Evolutionary conservation across 1,140 invertebrate species (phyloP).

Genomic region (Sipha flava): DNA sequence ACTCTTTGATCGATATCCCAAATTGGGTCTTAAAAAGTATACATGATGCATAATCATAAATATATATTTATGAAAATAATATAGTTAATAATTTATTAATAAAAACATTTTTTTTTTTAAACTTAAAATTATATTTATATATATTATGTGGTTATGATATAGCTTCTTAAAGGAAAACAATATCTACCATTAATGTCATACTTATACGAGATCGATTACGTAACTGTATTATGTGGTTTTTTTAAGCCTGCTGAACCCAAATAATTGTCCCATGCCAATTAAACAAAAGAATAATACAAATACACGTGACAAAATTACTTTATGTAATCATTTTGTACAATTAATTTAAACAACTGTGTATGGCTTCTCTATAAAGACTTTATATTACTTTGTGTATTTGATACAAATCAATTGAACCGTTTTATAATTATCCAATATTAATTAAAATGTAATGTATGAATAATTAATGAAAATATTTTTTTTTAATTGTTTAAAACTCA

Average conservation of each 20-base stretch:
- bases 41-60: too few species aligned
- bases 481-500: too few species aligned
- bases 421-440: too few species aligned
- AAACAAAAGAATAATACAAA: slow-evolving; percentile 1
- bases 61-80: too few species aligned
- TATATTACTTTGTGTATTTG: too few species aligned
- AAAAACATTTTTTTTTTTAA: too few species aligned
- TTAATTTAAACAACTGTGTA: not conserved
- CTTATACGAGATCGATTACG: not conserved
- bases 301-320: not conserved
- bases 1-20: too few species aligned
- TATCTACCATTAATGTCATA: not conserved
- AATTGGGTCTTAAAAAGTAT: too few species aligned
- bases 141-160: not conserved
- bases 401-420: too few species aligned
- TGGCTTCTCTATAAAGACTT: not conserved
- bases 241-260: not conserved
- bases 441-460: too few species aligned
- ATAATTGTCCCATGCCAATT: slow-evolving; percentile 1
- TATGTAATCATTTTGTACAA: not conserved
- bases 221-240: not conserved
- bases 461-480: too few species aligned
- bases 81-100: too few species aligned
- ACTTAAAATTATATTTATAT: not conserved
- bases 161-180: not conserved